These are phyloP conservation scores for Typhlichthys eigenmanni DNA, from an alignment of 2,797 vertebrate species.

Conservation along the genomic window DNA sequence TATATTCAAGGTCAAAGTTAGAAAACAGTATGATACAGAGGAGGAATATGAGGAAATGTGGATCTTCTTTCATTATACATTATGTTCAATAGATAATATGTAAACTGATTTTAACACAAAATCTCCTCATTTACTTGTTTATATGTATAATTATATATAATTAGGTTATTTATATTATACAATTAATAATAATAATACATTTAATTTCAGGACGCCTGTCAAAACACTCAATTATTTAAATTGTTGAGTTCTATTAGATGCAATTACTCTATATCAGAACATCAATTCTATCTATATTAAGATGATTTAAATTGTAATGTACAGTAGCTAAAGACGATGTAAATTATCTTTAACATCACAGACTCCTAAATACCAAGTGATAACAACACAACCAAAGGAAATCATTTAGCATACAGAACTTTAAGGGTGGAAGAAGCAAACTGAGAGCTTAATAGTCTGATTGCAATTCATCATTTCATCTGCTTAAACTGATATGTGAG, in stretches of 20 bases:
- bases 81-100: background rate
- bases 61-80: background rate
- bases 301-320: background rate
- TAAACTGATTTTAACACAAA: too few species aligned
- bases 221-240: too few species aligned
- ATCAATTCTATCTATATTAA: constrained; percentile 6
- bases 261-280: background rate
- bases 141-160: too few species aligned
- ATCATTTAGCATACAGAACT: constrained; percentile 33
- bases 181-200: too few species aligned
- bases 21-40: constrained; percentile 20
- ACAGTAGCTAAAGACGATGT: background rate
- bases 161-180: too few species aligned
- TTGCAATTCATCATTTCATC: constrained; percentile 60
- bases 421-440: constrained; percentile 40
- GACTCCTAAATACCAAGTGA: background rate
- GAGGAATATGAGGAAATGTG: background rate
- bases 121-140: background rate
- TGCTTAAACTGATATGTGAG: constrained; percentile 58
- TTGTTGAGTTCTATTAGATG: too few species aligned
- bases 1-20: constrained; percentile 35
- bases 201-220: too few species aligned
- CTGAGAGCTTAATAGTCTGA: constrained; percentile 37
- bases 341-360: constrained; percentile 13
- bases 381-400: constrained; percentile 19